phyloP scores from a whole-genome alignment of 2,888 invertebrate species.

The Vesta saturnalis region DNA sequence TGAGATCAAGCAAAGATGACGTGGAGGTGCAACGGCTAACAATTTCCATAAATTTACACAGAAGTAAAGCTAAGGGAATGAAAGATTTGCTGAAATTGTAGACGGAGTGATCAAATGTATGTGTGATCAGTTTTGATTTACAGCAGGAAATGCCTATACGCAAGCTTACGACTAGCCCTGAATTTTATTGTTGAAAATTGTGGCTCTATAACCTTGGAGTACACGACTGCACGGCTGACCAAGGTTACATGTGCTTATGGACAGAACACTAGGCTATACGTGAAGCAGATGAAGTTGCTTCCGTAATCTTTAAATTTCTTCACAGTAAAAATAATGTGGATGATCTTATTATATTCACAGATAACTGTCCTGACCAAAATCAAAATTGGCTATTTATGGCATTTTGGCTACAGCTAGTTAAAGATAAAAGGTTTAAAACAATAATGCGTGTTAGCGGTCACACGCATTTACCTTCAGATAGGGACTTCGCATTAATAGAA shows the following conservation, averaged over 20 bases:
- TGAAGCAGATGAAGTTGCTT: not conserved
- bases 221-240: too few species aligned
- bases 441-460: constrained; percentile 24
- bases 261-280: not conserved
- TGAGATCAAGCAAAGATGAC: not conserved
- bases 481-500: not conserved
- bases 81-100: constrained; percentile 23
- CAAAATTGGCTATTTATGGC: constrained; percentile 8
- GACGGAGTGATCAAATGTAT: constrained; percentile 3
- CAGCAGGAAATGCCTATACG: not conserved
- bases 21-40: not conserved
- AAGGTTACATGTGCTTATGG: too few species aligned
- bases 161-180: not conserved
- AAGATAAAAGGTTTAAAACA: constrained; percentile 28
- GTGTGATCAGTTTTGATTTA: constrained; percentile 37
- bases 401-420: constrained; percentile 26
- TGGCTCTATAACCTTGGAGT: not conserved
- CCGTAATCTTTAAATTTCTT: not conserved
- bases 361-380: not conserved
- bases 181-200: too few species aligned
- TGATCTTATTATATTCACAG: too few species aligned
- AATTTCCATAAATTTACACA: constrained; percentile 27
- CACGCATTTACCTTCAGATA: constrained; percentile 16
- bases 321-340: not conserved
- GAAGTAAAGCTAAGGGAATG: constrained; percentile 32